Conservation (phyloP, 2,888 invertebrate genomes). For the Tenthredo notha region DNA sequence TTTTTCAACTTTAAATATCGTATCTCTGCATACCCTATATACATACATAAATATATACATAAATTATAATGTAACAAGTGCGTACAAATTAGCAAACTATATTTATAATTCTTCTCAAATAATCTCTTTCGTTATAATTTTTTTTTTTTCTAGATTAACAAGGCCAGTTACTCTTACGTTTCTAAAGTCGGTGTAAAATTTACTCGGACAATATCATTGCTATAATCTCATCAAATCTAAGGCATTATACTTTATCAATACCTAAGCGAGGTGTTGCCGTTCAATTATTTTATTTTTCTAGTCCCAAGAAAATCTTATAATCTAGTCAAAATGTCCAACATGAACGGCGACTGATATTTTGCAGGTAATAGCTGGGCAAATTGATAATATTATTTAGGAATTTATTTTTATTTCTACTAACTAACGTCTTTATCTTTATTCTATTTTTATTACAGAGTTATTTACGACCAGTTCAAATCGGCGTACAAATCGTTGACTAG, state of each 20-base stretch:
- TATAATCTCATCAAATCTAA: constrained; percentile 17
- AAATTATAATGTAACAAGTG: constrained; percentile 20
- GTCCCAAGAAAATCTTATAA: constrained; percentile 32
- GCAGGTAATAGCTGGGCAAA: constrained; percentile 28
- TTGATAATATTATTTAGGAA: constrained; percentile 24
- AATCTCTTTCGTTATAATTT: neutral
- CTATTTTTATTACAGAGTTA: constrained; percentile 33
- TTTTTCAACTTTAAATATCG: neutral
- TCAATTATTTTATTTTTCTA: constrained; percentile 26
- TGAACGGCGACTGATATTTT: constrained; percentile 10
- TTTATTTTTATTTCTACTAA: constrained; percentile 17
- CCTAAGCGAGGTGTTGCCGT: constrained; percentile 29
- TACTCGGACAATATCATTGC: neutral
- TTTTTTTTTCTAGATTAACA: neutral
- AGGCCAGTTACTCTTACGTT: neutral
- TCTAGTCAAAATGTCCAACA: constrained; percentile 41
- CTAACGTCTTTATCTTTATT: neutral
- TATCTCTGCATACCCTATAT: constrained; percentile 17
- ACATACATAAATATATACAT: neutral
- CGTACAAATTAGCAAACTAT: constrained; percentile 44
- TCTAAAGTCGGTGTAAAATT: constrained; percentile 9
- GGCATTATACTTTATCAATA: constrained; percentile 24
- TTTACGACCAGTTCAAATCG: neutral
- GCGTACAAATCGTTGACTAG: neutral
- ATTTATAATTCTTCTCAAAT: constrained; percentile 17